Conservation (phyloP, 2,113 vertebrate species). For the Caloenas nicobarica region DNA sequence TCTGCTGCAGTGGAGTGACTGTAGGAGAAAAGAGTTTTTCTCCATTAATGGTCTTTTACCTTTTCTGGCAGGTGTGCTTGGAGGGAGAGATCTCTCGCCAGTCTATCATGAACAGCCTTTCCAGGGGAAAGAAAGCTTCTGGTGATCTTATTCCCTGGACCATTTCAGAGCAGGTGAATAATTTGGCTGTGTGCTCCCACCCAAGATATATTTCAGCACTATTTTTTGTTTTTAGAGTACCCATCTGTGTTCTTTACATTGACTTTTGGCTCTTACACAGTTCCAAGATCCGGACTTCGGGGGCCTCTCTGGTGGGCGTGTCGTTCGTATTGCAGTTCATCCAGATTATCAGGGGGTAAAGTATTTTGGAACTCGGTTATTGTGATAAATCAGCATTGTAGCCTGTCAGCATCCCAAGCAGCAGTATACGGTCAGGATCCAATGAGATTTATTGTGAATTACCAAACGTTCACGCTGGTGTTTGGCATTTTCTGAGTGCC, state of each 20-base stretch:
- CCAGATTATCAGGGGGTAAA: conserved; percentile 97
- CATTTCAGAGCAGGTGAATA: conserved; percentile 90
- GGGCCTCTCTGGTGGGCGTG: conserved; percentile 88
- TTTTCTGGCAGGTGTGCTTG: conserved; percentile 85
- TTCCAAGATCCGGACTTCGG: conserved; percentile 97
- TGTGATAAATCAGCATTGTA: not conserved
- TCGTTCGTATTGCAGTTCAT: conserved; percentile 95
- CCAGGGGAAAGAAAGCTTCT: conserved; percentile 94
- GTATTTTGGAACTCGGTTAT: not conserved
- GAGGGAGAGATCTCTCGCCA: conserved; percentile 97
- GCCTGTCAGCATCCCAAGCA: not conserved
- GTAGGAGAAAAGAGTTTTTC: not conserved
- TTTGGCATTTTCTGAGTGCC: not conserved
- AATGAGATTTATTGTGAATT: not conserved
- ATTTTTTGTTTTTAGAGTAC: not conserved
- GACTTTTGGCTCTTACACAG: conserved; percentile 63
- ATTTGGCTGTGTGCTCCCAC: not conserved
- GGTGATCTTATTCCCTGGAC: conserved; percentile 99
- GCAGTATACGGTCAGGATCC: rapidly evolving
- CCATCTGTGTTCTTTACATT: not conserved
- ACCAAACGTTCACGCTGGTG: not conserved
- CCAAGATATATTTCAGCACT: not conserved
- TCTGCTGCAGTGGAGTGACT: not conserved
- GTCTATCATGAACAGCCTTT: conserved; percentile 92
- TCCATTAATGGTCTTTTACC: not conserved